Percentiles rank a stretch among this genome's conserved stretches.
phyloP scores from a whole-genome alignment of 2,797 vertebrate species.

The Vireo griseus region DNA sequence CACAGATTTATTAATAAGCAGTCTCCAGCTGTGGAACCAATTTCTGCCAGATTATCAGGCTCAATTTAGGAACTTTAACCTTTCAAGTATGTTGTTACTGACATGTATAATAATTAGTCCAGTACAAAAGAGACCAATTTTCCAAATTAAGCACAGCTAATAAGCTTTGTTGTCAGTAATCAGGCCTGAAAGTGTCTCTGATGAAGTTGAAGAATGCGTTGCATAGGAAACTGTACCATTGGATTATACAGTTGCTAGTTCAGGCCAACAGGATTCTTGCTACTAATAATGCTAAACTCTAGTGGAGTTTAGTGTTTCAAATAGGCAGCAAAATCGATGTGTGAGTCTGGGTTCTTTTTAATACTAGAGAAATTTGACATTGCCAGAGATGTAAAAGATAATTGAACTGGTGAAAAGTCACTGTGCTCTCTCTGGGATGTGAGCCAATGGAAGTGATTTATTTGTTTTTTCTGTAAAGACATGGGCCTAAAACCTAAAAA shows the following conservation, averaged over 20 bases:
- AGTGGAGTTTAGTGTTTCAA: not conserved
- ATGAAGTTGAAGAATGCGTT: slow-evolving; percentile 21
- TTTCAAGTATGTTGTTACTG: slow-evolving; percentile 14
- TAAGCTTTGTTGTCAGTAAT: slow-evolving; percentile 32
- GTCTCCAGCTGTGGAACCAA: slow-evolving; percentile 9
- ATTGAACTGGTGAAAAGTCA: not conserved
- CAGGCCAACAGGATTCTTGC: not conserved
- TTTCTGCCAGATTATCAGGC: slow-evolving; percentile 23
- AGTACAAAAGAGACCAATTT: slow-evolving; percentile 6
- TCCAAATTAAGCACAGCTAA: slow-evolving; percentile 32
- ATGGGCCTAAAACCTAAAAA: not conserved
- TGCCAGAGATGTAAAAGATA: not conserved
- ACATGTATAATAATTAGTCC: slow-evolving; percentile 31
- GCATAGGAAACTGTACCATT: slow-evolving; percentile 8
- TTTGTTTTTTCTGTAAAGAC: not conserved
- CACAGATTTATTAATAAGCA: not conserved
- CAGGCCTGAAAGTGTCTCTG: slow-evolving; percentile 18
- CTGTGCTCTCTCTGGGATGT: not conserved
- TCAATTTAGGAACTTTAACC: slow-evolving; percentile 21
- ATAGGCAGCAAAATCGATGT: not conserved
- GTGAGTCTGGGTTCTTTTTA: not conserved
- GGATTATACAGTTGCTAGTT: slow-evolving; percentile 1
- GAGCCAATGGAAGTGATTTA: not conserved
- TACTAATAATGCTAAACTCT: not conserved
- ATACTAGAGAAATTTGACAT: not conserved